Evolutionary conservation across 2,888 invertebrate species (phyloP).

Genomic region (Trichogramma dendrolimi): DNA sequence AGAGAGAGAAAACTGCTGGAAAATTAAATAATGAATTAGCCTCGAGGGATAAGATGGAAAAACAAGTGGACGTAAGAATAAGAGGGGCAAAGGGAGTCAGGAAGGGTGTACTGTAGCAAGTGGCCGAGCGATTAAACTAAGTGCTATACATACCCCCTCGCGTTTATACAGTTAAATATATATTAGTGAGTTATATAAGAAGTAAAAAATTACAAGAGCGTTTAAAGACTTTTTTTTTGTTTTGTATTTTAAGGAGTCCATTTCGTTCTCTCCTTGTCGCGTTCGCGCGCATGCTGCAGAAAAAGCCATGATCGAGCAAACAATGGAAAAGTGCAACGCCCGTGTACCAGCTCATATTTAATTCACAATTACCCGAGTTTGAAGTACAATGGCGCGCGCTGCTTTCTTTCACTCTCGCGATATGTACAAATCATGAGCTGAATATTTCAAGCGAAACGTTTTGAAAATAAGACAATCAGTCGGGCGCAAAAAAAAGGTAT

Average conservation of each 20-base stretch:
- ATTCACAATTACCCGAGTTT: constrained; percentile 6
- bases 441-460: not conserved
- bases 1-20: constrained; percentile 20
- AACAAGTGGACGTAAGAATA: constrained; percentile 48
- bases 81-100: constrained; percentile 26
- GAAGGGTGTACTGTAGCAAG: constrained; percentile 29
- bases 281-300: constrained; percentile 1
- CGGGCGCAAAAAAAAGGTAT: not conserved
- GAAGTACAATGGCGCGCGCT: constrained; percentile 16
- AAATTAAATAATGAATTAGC: constrained; percentile 52
- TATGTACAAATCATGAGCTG: constrained; percentile 4
- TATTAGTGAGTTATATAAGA: constrained; percentile 46
- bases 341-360: not conserved
- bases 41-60: constrained; percentile 49
- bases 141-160: constrained; percentile 38
- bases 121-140: constrained; percentile 47
- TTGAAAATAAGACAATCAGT: constrained; percentile 1
- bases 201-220: constrained; percentile 27
- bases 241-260: constrained; percentile 33
- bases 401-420: not conserved
- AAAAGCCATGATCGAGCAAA: not conserved
- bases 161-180: constrained; percentile 33
- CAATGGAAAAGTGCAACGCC: not conserved
- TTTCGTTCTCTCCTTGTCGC: not conserved
- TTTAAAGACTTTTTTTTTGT: constrained; percentile 15